Percentiles rank a stretch among this genome's conserved stretches.
These are phyloP conservation scores for Drosophila chauvacae DNA, from an alignment of 1,140 invertebrate genomes.

Conservation along the genomic window DNA sequence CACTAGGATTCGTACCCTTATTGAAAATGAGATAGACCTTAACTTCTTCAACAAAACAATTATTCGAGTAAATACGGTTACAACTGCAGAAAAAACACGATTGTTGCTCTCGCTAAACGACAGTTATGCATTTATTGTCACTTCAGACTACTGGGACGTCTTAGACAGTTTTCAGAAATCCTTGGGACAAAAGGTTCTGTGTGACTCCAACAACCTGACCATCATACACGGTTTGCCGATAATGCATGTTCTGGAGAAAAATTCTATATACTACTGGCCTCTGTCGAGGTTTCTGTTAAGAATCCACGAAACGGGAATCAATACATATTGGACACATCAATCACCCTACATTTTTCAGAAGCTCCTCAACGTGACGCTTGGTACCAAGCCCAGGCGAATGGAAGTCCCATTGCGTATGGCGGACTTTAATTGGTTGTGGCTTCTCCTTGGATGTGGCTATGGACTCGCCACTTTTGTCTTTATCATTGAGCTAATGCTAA, in stretches of 20 bases:
- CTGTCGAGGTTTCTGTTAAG: background rate
- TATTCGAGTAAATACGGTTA: background rate
- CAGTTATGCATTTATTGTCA: background rate
- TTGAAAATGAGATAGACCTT: background rate
- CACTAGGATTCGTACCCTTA: too few species aligned
- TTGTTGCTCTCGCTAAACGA: conserved; percentile 4
- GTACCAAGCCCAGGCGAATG: background rate
- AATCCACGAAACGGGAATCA: conserved; percentile 2
- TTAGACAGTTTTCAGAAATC: background rate
- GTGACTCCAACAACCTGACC: background rate
- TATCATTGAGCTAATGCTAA: conserved; percentile 8
- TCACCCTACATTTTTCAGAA: background rate
- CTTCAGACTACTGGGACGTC: background rate
- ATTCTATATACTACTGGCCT: conserved; percentile 18
- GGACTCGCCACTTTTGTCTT: conserved; percentile 16
- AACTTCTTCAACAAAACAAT: background rate
- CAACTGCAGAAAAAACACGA: rapidly evolving
- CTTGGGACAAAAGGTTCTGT: background rate
- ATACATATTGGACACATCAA: background rate
- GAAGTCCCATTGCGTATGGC: background rate
- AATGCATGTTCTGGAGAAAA: background rate
- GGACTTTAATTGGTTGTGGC: conserved; percentile 22
- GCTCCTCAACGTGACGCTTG: background rate
- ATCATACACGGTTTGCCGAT: background rate
- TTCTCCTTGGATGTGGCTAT: conserved; percentile 23